Conservation (phyloP, 2,113 vertebrate species). For the Beaufortia kweichowensis region DNA sequence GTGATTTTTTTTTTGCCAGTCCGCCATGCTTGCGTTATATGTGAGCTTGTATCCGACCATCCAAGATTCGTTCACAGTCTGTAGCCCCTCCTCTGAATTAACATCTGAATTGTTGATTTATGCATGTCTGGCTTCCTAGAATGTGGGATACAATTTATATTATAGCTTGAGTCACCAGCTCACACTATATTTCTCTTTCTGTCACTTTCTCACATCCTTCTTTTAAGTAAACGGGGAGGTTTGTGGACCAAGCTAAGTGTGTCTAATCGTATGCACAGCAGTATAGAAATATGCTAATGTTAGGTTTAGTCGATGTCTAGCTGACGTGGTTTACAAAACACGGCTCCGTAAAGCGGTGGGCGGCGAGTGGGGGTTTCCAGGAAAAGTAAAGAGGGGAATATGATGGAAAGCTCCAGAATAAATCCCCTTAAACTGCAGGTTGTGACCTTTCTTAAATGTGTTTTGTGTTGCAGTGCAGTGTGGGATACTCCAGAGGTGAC, state of each 20-base stretch:
- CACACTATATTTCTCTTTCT: neutral
- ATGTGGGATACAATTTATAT: neutral
- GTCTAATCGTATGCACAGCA: conserved; percentile 57
- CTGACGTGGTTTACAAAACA: conserved; percentile 17
- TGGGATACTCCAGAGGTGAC: conserved; percentile 61
- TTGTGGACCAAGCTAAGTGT: conserved; percentile 56
- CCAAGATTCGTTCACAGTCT: neutral
- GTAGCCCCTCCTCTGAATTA: neutral
- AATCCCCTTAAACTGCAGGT: conserved; percentile 38
- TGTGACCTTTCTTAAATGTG: conserved; percentile 61
- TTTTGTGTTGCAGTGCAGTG: conserved; percentile 64
- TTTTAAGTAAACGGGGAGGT: conserved; percentile 43
- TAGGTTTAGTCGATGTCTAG: neutral
- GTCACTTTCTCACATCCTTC: neutral
- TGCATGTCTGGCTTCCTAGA: neutral
- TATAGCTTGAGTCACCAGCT: neutral
- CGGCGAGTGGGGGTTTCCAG: conserved; percentile 40
- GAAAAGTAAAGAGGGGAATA: conserved; percentile 40
- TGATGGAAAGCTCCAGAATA: conserved; percentile 43
- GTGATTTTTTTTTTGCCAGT: conserved; percentile 32
- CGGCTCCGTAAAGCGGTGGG: conserved; percentile 48
- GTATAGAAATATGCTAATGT: conserved; percentile 1
- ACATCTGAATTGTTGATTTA: conserved; percentile 2
- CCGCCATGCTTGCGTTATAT: neutral
- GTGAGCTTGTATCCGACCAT: neutral